phyloP scores from a whole-genome alignment of 2,113 vertebrate species.

The Hippocampus comes region DNA sequence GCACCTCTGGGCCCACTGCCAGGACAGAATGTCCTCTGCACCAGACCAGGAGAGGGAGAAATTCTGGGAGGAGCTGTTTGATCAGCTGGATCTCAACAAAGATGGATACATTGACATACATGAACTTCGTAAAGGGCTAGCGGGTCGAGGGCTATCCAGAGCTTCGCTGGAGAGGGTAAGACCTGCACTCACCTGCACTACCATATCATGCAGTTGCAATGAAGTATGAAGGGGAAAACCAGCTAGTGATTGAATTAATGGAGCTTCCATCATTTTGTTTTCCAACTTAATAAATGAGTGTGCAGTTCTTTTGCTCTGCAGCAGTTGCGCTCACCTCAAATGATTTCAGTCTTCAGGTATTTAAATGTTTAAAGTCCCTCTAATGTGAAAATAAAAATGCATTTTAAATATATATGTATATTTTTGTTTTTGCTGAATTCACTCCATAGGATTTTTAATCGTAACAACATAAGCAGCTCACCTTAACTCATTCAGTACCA shows the following conservation, averaged over 20 bases:
- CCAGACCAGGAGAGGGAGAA: constrained; percentile 69
- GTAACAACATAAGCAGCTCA: constrained; percentile 5
- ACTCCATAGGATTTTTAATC: not conserved
- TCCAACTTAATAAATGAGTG: not conserved
- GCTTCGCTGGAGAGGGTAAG: constrained; percentile 67
- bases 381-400: too few species aligned
- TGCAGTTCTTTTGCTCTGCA: not conserved
- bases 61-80: constrained; percentile 79
- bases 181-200: not conserved
- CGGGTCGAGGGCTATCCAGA: constrained; percentile 67
- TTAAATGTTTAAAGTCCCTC: too few species aligned
- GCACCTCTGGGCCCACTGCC: constrained; percentile 51
- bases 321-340: not conserved
- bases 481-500: too few species aligned
- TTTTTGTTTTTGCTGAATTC: too few species aligned
- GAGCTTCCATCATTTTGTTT: not conserved
- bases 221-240: not conserved
- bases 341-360: not conserved
- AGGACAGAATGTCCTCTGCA: constrained; percentile 32
- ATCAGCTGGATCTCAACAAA: constrained; percentile 84
- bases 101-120: constrained; percentile 81
- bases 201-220: not conserved
- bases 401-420: too few species aligned
- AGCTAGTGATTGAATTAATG: not conserved
- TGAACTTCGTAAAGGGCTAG: constrained; percentile 80